Percentiles rank a stretch among this genome's conserved stretches.
phyloP scores from a whole-genome alignment of 2,797 vertebrate genomes.

The Lithobates sylvaticus region DNA sequence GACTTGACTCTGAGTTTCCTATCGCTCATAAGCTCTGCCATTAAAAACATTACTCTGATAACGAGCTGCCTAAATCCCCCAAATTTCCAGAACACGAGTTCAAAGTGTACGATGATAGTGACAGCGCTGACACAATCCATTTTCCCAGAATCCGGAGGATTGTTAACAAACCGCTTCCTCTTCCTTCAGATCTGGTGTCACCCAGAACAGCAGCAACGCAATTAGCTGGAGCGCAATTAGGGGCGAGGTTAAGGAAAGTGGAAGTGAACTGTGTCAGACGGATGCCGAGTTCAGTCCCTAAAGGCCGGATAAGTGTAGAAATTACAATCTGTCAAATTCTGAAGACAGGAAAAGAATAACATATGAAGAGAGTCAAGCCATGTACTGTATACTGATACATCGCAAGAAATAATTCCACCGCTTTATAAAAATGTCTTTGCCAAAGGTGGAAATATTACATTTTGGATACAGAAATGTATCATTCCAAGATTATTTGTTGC shows the following conservation, averaged over 20 bases:
- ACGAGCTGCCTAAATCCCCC: not conserved
- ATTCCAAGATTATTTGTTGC: too few relatives aligned
- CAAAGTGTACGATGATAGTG: not conserved
- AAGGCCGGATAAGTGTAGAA: conserved; percentile 36
- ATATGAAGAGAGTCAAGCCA: conserved; percentile 45
- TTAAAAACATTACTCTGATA: not conserved
- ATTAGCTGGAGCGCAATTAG: conserved; percentile 42
- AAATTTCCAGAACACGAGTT: not conserved
- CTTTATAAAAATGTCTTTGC: not conserved
- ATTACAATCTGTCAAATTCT: conserved; percentile 49
- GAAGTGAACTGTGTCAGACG: conserved; percentile 35
- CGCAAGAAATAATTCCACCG: not conserved
- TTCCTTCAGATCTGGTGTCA: conserved; percentile 5
- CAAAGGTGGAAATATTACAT: too few relatives aligned
- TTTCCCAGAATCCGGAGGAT: not conserved
- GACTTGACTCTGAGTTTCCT: too few relatives aligned
- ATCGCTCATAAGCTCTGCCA: too few relatives aligned
- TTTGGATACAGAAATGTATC: not conserved
- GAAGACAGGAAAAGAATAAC: conserved; percentile 55
- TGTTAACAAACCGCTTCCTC: not conserved
- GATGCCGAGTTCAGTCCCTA: conserved; percentile 21
- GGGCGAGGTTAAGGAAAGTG: conserved; percentile 36
- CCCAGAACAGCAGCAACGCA: conserved; percentile 32
- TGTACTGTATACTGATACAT: not conserved
- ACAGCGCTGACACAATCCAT: conserved; percentile 2